Conservation (phyloP, 2,797 vertebrate species). For the Melanotaenia trifasciata region DNA sequence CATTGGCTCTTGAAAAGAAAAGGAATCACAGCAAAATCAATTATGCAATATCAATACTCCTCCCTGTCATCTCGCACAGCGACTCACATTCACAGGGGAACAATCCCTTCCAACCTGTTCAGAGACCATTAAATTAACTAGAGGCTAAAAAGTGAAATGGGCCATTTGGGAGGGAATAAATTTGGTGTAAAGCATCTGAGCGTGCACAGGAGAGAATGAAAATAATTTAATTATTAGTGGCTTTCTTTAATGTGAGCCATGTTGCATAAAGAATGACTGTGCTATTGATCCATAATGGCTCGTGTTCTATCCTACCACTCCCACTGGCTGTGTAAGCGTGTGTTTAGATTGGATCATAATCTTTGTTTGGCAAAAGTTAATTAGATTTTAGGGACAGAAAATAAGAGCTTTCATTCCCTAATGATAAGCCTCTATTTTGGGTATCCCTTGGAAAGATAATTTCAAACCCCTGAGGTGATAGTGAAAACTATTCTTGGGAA, state of each 20-base stretch:
- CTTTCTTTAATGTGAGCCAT: constrained; percentile 66
- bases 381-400: constrained; percentile 59
- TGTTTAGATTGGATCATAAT: constrained; percentile 58
- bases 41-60: constrained; percentile 50
- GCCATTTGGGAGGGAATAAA: constrained; percentile 49
- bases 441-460: constrained; percentile 18
- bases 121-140: constrained; percentile 69
- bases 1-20: constrained; percentile 35
- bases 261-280: constrained; percentile 66
- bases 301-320: constrained; percentile 37
- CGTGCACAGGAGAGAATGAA: constrained; percentile 42
- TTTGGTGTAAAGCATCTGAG: constrained; percentile 42
- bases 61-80: constrained; percentile 17
- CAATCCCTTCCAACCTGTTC: constrained; percentile 56
- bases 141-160: constrained; percentile 59
- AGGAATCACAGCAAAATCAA: constrained; percentile 56
- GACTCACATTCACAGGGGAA: constrained; percentile 46
- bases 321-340: constrained; percentile 21
- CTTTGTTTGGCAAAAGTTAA: constrained; percentile 60
- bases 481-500: constrained; percentile 11
- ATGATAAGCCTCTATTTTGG: constrained; percentile 44
- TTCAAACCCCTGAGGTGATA: constrained; percentile 3
- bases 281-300: constrained; percentile 67
- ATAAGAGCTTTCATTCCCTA: constrained; percentile 41
- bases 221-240: constrained; percentile 67